Percentiles rank a stretch among this genome's conserved stretches.
phyloP scores from a whole-genome alignment of 2,888 invertebrate species.

The Tetragnatha montana region DNA sequence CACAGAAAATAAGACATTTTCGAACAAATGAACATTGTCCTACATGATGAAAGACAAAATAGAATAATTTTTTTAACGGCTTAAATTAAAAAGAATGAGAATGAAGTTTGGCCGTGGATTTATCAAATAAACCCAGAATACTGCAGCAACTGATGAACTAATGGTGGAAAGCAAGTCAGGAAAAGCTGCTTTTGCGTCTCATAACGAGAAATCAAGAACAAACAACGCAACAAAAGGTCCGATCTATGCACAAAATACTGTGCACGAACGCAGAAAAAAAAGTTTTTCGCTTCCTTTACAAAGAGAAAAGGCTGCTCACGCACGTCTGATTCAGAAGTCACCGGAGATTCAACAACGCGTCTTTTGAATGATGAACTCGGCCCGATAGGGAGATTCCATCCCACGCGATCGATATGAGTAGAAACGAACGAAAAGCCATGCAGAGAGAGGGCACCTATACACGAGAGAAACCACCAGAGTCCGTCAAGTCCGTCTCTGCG shows the following conservation, averaged over 20 bases:
- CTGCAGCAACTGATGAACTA: constrained; percentile 30
- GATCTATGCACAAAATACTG: constrained; percentile 50
- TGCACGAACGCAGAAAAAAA: constrained; percentile 33
- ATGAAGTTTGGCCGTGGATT: constrained; percentile 34
- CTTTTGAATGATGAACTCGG: too few relatives aligned
- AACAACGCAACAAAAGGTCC: not conserved
- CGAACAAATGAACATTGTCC: not conserved
- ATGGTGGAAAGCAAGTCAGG: constrained; percentile 5
- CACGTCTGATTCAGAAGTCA: constrained; percentile 61
- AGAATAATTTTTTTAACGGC: not conserved
- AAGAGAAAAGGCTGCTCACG: constrained; percentile 20
- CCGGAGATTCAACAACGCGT: constrained; percentile 68
- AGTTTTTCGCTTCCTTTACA: constrained; percentile 34
- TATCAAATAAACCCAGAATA: constrained; percentile 39
- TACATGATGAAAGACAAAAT: not conserved
- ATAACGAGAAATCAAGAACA: constrained; percentile 6
- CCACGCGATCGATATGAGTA: constrained; percentile 22
- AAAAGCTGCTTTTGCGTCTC: constrained; percentile 27
- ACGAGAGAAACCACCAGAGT: constrained; percentile 28
- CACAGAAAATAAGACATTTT: constrained; percentile 30
- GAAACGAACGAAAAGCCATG: constrained; percentile 52
- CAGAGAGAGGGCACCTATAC: constrained; percentile 57
- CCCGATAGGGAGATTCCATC: not conserved
- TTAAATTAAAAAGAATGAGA: constrained; percentile 15
- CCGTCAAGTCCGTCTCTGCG: not conserved